Base-by-base conservation (phyloP, 2,797 vertebrate genomes). In the Pseudocheirus occidentalis region DNA sequence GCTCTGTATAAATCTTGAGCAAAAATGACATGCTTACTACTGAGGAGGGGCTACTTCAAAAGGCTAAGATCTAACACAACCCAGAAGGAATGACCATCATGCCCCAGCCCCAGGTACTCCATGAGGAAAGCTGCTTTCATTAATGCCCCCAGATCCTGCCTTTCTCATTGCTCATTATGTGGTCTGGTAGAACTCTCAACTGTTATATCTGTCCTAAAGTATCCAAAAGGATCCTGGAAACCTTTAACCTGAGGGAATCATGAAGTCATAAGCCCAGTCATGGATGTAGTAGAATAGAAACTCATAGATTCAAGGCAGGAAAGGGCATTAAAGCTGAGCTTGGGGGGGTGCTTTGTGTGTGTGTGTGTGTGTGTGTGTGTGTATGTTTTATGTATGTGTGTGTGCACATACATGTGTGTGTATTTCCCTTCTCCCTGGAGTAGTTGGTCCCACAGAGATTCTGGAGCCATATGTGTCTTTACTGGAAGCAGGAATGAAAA, bases 141-240 rank as follows among this genome's bases (percentile, higher is more conserved):
- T 46, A 46, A 91, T 14, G 81, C 59, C 31, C 31, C 34, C 62
- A 34, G 27, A 31, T 24, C 52, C 1, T 92, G 6, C 93, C 34
- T 90, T 93, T 29, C 13, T 53, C 55, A 16, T 55, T 92, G n/a
- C 29, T 73, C 13, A 29, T 34, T 56, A 5, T 90, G 40, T 40
- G 46, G 40, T 34, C 27, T 40, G 55, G 90, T 29, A 95, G 29
- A 94, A 92, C 92, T 50, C 93, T 91, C 54, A 92, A 54, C n/a
- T 91, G 59, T 90, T 90, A 58, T 96, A 14, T 95, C 18, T 91
- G 7, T n/a, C 93, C 3, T 93, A 52, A 91, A 94, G 50, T 3
- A 93, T 87, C 91, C 94, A 34, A 34, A 62, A 34, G 0, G 24
- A 2, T 2, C 2, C 3, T 34, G 31, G 29, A 34, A 13, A 62